Base-by-base conservation (phyloP, 2,797 vertebrate species). In the Rousettus madagascariensis region DNA sequence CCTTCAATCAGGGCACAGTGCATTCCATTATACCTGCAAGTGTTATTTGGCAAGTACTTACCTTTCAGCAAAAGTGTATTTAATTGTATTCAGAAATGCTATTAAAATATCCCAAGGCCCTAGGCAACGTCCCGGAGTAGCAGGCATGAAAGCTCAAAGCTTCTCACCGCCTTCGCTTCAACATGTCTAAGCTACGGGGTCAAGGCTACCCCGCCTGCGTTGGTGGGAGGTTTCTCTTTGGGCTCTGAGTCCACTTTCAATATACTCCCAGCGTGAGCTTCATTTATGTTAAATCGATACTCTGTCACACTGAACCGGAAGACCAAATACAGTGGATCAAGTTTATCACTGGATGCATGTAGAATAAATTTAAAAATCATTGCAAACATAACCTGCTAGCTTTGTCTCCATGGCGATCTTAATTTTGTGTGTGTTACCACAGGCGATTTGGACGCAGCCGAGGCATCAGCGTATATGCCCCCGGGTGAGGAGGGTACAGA, bases 321-420 rank as follows among this genome's bases (percentile, higher is more conserved):
- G 26, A 43, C 72, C 95, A 86, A 74, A 41, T 49, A 8, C 28
- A 79, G 72, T 30, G 77, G 26, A 53, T 66, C 65, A 82, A 71
- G 46, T 71, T 93, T 89, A 71, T 77, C 51, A 11, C 17, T 4
- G 33, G 43, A n/a, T 53, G 19, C 17, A 22, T 74, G 72, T 41
- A 1, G 68, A 41, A 26, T 38, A 49, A 41, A 66, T 79, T 86
- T 90, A 46, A 77, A 92, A 86, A 63, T 95, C 36, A 53, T 20
- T 13, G 24, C 55, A 86, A 79, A 71, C 26, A 2, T 86, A 57
- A 17, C 22, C 8, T 8, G 3, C 49, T 41, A 36, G 87, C 28
- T 78, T 41, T 24, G 51, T 93, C 85, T 95, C 90, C 82, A 61
- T 59, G 93, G 71, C 26, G 1, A 85, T 88, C 72, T 92, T 63